phyloP scores from a whole-genome alignment of 2,888 invertebrate species.

The Drosophila hamatofila region DNA sequence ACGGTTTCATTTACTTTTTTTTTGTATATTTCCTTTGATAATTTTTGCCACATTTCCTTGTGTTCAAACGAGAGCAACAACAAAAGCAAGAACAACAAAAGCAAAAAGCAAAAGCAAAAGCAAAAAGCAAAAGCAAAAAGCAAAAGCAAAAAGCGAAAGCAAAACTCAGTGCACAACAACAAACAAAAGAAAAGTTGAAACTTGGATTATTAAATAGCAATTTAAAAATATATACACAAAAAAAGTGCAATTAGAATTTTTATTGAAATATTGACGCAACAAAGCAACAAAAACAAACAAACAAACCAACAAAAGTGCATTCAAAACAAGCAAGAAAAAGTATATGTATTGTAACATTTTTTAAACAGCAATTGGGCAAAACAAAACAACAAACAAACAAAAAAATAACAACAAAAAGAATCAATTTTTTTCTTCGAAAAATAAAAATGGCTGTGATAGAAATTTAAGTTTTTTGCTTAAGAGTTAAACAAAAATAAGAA shows the following conservation, averaged over 20 bases:
- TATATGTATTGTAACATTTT: slow-evolving; percentile 59
- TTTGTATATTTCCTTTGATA: slow-evolving; percentile 10
- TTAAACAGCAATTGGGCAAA: slow-evolving; percentile 60
- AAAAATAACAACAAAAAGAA: slow-evolving; percentile 45
- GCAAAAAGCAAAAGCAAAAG: slow-evolving; percentile 13
- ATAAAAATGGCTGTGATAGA: slow-evolving; percentile 81
- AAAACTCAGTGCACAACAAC: slow-evolving; percentile 24
- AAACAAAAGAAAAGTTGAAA: slow-evolving; percentile 36
- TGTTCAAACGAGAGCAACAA: slow-evolving; percentile 4
- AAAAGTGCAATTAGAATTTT: slow-evolving; percentile 80
- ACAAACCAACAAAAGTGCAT: slow-evolving; percentile 69
- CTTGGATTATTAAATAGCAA: slow-evolving; percentile 48
- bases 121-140: too few relatives aligned
- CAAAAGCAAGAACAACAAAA: neutral
- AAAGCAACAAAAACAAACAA: slow-evolving; percentile 61
- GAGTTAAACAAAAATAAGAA: slow-evolving; percentile 48
- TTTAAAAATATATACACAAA: slow-evolving; percentile 64
- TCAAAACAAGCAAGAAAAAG: slow-evolving; percentile 54
- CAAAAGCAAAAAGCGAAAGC: slow-evolving; percentile 22
- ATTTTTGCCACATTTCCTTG: slow-evolving; percentile 38
- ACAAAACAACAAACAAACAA: slow-evolving; percentile 35
- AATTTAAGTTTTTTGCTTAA: slow-evolving; percentile 67
- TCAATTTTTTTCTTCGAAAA: slow-evolving; percentile 71
- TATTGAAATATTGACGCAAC: slow-evolving; percentile 64
- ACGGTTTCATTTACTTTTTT: slow-evolving; percentile 44